A percentile compares a stretch with the other conserved stretches of the same genome.
Conservation (phyloP, 2,113 vertebrate genomes). For the Opisthocomus hoazin region DNA sequence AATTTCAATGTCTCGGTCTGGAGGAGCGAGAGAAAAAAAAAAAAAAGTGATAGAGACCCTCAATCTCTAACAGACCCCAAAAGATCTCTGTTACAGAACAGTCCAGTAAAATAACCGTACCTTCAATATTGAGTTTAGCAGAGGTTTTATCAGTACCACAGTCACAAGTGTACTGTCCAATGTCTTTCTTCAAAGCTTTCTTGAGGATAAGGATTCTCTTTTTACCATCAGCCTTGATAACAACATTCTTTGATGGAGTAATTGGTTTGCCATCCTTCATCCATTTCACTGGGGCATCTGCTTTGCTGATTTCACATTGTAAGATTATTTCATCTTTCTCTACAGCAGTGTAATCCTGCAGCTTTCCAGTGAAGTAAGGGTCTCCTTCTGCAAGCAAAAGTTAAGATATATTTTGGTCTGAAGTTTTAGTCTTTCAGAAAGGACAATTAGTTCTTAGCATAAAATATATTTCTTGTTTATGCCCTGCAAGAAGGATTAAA, state of each 20-base stretch:
- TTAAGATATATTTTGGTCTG: neutral
- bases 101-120: constrained; percentile 58
- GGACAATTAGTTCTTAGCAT: neutral
- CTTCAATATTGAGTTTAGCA: constrained; percentile 91
- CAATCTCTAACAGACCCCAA: neutral
- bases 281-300: constrained; percentile 87
- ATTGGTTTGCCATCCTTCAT: constrained; percentile 90
- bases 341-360: constrained; percentile 93
- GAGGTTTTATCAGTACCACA: constrained; percentile 93
- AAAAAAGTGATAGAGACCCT: neutral
- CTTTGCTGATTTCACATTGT: constrained; percentile 93
- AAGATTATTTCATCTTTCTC: constrained; percentile 93
- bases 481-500: neutral
- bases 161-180: constrained; percentile 89
- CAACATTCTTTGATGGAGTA: constrained; percentile 86
- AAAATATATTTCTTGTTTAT: neutral
- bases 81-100: neutral
- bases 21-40: neutral
- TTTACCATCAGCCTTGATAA: constrained; percentile 86
- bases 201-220: constrained; percentile 86
- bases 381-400: constrained; percentile 85
- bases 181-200: constrained; percentile 82
- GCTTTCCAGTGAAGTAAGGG: constrained; percentile 91
- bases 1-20: constrained; percentile 96
- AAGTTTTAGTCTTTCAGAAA: neutral